A percentile compares a stretch with the other conserved stretches of the same genome.
These are phyloP conservation scores for Sinocyclocheilus anophthalmus DNA, from an alignment of 2,113 vertebrate genomes.

Conservation along the genomic window DNA sequence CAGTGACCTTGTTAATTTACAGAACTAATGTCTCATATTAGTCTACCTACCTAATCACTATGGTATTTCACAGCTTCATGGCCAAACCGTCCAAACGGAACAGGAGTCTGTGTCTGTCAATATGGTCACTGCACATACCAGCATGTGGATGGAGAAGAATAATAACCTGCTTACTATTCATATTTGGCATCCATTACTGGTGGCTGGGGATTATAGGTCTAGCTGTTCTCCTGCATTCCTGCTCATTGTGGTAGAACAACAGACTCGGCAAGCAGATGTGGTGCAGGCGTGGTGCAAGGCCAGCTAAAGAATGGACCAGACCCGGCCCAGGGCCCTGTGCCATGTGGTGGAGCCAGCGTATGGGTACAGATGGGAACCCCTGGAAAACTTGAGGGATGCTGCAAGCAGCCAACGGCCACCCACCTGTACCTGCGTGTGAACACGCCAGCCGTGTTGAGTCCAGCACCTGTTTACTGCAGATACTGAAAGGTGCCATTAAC, in stretches of 20 bases:
- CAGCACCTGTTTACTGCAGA: conserved; percentile 81
- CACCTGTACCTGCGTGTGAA: conserved; percentile 78
- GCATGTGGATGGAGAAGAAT: conserved; percentile 70
- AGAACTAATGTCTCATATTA: conserved; percentile 2
- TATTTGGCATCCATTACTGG: conserved; percentile 73
- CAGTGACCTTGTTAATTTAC: neutral
- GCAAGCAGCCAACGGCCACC: conserved; percentile 73
- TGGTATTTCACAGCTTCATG: neutral
- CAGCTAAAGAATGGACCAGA: conserved; percentile 83
- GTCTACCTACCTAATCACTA: neutral
- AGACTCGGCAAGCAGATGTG: conserved; percentile 72
- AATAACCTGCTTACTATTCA: conserved; percentile 81
- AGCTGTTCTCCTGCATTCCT: conserved; percentile 78
- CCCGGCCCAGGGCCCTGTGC: conserved; percentile 77
- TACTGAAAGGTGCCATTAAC: conserved; percentile 69
- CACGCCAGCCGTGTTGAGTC: conserved; percentile 70
- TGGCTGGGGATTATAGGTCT: conserved; percentile 79
- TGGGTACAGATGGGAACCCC: conserved; percentile 79
- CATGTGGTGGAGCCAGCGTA: conserved; percentile 77
- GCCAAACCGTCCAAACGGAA: conserved; percentile 23
- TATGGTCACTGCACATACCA: conserved; percentile 36
- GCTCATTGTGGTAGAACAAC: conserved; percentile 81
- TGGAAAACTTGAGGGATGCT: conserved; percentile 77
- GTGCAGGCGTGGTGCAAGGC: conserved; percentile 68
- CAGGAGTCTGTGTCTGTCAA: conserved; percentile 36